Conservation (phyloP, 2,113 vertebrate genomes). For the Pseudorasbora parva region DNA sequence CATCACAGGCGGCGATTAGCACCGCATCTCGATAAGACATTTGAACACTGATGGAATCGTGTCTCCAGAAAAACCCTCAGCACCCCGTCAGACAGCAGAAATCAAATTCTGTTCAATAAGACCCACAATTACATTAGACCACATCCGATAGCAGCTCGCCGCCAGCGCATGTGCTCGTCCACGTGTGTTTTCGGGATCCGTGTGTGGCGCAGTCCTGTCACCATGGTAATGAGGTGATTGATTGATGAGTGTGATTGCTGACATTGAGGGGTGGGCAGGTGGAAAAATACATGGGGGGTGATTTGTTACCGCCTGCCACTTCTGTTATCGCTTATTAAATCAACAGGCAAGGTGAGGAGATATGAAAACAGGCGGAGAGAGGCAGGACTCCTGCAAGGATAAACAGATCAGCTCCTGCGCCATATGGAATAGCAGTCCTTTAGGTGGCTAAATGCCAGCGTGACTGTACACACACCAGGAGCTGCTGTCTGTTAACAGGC, state of each 20-base stretch:
- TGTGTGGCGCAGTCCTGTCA: neutral
- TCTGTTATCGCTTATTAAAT: constrained; percentile 56
- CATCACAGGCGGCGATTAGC: neutral
- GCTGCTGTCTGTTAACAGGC: constrained; percentile 5
- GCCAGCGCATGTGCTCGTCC: neutral
- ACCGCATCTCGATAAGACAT: neutral
- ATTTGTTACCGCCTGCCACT: constrained; percentile 52
- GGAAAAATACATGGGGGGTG: constrained; percentile 43
- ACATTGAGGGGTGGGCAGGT: constrained; percentile 41
- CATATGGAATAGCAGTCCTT: constrained; percentile 29
- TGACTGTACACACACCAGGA: constrained; percentile 1
- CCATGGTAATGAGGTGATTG: constrained; percentile 41
- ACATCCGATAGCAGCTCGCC: neutral
- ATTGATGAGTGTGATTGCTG: constrained; percentile 52
- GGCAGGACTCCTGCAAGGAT: constrained; percentile 5
- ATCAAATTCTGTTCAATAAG: constrained; percentile 43
- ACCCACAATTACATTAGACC: constrained; percentile 42
- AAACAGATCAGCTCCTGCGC: constrained; percentile 20
- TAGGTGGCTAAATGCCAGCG: constrained; percentile 25
- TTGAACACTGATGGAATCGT: constrained; percentile 16
- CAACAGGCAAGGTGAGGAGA: constrained; percentile 51
- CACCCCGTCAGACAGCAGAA: constrained; percentile 29
- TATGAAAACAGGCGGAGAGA: constrained; percentile 19
- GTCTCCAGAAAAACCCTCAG: neutral
- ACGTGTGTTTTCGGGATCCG: neutral